phyloP scores from a whole-genome alignment of 2,888 invertebrate genomes.

The Biston betularia region DNA sequence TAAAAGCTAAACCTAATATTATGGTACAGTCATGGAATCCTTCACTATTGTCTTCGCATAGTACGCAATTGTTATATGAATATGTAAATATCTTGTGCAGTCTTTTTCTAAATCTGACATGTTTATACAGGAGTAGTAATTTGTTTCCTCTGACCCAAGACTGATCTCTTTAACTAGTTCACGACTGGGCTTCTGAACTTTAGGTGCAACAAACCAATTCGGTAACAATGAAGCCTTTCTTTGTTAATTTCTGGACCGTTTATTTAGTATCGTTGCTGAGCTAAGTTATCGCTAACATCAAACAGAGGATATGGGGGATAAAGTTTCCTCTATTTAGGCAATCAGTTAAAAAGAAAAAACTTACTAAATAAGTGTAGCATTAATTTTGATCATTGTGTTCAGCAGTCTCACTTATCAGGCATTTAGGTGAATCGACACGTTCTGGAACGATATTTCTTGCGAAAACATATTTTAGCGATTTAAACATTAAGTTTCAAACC shows the following conservation, averaged over 20 bases:
- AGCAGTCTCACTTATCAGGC: no score
- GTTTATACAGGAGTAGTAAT: slow-evolving; percentile 61
- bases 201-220: slow-evolving; percentile 42
- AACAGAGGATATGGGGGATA: not conserved
- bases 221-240: slow-evolving; percentile 51
- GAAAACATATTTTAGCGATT: no score
- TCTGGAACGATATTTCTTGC: no score
- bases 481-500: no score
- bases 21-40: slow-evolving; percentile 41
- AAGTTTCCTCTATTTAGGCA: not conserved
- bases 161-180: slow-evolving; percentile 74
- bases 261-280: slow-evolving; percentile 50
- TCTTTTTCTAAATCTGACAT: slow-evolving; percentile 55
- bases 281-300: slow-evolving; percentile 6
- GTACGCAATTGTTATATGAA: slow-evolving; percentile 24
- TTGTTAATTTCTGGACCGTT: slow-evolving; percentile 56
- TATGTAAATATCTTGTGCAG: slow-evolving; percentile 39
- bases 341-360: no score
- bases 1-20: not conserved
- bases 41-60: slow-evolving; percentile 25
- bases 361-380: no score
- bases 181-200: slow-evolving; percentile 63
- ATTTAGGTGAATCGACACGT: no score
- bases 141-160: slow-evolving; percentile 79
- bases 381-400: no score